phyloP scores from a whole-genome alignment of 2,888 invertebrate species.

The Caenorhabditis doughertyi region DNA sequence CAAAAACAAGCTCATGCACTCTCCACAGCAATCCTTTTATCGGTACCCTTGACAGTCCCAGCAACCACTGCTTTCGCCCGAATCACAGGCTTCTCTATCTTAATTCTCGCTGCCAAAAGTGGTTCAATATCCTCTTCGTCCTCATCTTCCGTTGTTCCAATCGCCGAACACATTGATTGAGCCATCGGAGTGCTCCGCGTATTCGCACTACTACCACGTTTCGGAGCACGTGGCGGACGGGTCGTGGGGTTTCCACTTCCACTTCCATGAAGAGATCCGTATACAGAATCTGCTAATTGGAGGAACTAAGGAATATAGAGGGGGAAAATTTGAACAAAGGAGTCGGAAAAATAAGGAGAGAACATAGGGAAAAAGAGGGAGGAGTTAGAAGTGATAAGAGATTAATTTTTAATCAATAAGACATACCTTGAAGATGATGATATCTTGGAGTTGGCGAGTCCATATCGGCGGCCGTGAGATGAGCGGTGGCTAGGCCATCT shows the following conservation, averaged over 20 bases:
- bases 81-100: slow-evolving; percentile 43
- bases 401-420: neutral
- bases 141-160: slow-evolving; percentile 41
- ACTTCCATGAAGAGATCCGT: slow-evolving; percentile 48
- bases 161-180: slow-evolving; percentile 59
- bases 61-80: slow-evolving; percentile 26
- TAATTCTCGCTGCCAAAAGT: slow-evolving; percentile 21
- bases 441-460: slow-evolving; percentile 80
- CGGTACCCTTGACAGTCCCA: slow-evolving; percentile 8
- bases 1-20: too few species aligned
- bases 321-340: slow-evolving; percentile 19
- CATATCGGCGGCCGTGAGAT: slow-evolving; percentile 68
- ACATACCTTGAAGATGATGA: slow-evolving; percentile 78
- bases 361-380: slow-evolving; percentile 35
- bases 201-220: slow-evolving; percentile 28
- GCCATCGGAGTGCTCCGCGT: slow-evolving; percentile 62
- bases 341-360: too few species aligned
- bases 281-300: slow-evolving; percentile 59
- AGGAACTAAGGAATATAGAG: slow-evolving; percentile 22
- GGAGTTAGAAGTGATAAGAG: neutral
- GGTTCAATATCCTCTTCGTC: slow-evolving; percentile 45
- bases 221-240: slow-evolving; percentile 43
- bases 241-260: neutral
- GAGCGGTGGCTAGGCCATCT: slow-evolving; percentile 71
- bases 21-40: neutral